Evolutionary conservation across 2,888 invertebrate genomes (phyloP), one percentile per base, ranked within the genome.

Genomic region (Volucella inanis): DNA sequence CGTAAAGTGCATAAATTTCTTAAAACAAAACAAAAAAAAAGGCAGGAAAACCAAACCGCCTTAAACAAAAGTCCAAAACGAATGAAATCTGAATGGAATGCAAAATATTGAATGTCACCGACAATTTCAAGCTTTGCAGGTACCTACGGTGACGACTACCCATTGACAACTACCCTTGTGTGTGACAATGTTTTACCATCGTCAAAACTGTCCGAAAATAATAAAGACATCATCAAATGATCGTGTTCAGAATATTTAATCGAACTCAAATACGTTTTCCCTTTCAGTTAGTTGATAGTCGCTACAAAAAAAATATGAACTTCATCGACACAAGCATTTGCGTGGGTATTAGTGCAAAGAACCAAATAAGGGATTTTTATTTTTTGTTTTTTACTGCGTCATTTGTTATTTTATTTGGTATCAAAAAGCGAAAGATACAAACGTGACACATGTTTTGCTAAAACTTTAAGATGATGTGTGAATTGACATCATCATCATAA

Each of bases 401-500:
- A 57, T 78, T 52, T 65, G 55, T 76, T 71, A 31, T 67, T 8
- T 12, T 59, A 39, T 57, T 76, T 12, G 59, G 49, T 43, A 55
- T 65, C 52, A 38, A 65, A 71, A 39, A 64, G 18, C 11, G 43
- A 65, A 75, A 65, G 18, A 81, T 54, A 72, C 65, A 85, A 31
- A 81, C 76, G 76, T 76, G 85, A 85, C 81, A 85, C 71, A 81
- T 85, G 80, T 81, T 85, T 62, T 50, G 59, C 76, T 54, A 72
- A 31, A 81, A 81, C 47, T 67, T 71, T 65, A 72, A 85, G 67
- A 85, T 81, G 80, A 85, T 85, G 85, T 85, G 85, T 85, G 85
- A 85, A 85, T 85, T 85, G 85, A 85, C 85, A 85, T 85, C 85
- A 85, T 85, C 85, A 81, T 85, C 84, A 76, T 82, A 76, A 76